These are phyloP conservation scores for Drosophila funebris DNA, from an alignment of 1,140 invertebrate species.

Conservation along the genomic window DNA sequence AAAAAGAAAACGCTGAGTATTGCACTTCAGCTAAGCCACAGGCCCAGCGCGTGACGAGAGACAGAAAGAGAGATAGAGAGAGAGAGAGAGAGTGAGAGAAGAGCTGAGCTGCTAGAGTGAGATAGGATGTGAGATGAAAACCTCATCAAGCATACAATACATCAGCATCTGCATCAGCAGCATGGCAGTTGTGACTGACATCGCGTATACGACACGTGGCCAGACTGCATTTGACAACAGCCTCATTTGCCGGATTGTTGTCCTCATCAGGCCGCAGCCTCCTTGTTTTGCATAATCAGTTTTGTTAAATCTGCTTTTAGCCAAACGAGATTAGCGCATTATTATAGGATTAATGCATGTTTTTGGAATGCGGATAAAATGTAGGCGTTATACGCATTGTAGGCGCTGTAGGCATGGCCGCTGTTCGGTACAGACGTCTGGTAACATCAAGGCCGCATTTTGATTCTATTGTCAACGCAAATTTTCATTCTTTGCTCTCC, in stretches of 20 bases:
- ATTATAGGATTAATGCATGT: constrained; percentile 69
- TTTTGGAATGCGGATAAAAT: neutral
- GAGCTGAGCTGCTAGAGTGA: neutral
- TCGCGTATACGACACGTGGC: constrained; percentile 56
- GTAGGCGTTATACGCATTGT: neutral
- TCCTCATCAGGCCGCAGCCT: neutral
- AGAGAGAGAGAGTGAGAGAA: neutral
- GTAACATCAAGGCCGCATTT: constrained; percentile 53
- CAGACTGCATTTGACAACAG: constrained; percentile 42
- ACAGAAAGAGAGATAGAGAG: neutral
- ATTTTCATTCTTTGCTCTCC: constrained; percentile 28
- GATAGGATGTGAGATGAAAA: too few species aligned
- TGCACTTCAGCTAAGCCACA: constrained; percentile 37
- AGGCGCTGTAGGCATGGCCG: constrained; percentile 1
- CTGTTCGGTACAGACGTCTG: constrained; percentile 32
- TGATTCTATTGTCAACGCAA: constrained; percentile 51
- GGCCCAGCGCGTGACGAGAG: neutral
- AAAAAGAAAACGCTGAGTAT: constrained; percentile 66
- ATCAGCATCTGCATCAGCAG: constrained; percentile 14
- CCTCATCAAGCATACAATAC: constrained; percentile 19
- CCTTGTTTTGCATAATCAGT: constrained; percentile 51
- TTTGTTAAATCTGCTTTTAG: constrained; percentile 64
- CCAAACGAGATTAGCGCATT: constrained; percentile 60
- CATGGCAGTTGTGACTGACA: constrained; percentile 12
- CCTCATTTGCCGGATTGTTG: constrained; percentile 14